These are phyloP conservation scores for Chirona hameri DNA, from an alignment of 2,888 invertebrate genomes.

Conservation along the genomic window DNA sequence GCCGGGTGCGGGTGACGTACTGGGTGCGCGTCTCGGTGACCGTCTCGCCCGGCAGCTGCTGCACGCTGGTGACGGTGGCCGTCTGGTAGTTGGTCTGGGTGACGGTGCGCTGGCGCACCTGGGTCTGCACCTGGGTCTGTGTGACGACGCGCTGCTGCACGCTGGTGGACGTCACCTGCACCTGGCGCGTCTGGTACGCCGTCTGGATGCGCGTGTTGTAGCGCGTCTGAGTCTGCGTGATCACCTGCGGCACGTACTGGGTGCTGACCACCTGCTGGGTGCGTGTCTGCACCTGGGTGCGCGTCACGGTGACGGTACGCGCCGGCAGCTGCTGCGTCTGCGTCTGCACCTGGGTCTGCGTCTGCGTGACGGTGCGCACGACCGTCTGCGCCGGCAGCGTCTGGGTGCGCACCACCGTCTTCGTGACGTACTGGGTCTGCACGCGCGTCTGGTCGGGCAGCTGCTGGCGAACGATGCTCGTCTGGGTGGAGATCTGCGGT, in stretches of 20 bases:
- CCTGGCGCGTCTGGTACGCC: not conserved
- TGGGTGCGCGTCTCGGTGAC: not conserved
- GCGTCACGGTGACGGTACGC: not conserved
- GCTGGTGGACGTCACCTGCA: not conserved
- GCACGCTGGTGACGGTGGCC: not conserved
- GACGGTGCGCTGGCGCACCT: not conserved
- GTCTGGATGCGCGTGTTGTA: not conserved
- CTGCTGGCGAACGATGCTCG: constrained; percentile 34
- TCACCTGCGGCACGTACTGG: not conserved
- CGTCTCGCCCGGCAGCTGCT: not conserved
- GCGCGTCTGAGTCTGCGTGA: not conserved
- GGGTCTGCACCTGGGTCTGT: not conserved
- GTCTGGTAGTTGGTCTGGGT: not conserved
- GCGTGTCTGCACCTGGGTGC: not conserved
- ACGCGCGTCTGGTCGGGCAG: constrained; percentile 34
- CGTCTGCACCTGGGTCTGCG: not conserved
- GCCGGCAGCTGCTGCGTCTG: not conserved
- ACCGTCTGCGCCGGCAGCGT: not conserved
- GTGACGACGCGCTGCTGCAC: not conserved
- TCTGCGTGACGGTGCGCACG: not conserved
- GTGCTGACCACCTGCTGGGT: not conserved
- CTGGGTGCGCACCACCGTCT: not conserved
- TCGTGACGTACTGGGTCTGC: constrained; percentile 34
- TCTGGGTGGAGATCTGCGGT: constrained; percentile 34
- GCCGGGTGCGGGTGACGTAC: not conserved